Evolutionary conservation across 2,797 vertebrate genomes (phyloP), one percentile per base, ranked within the genome.

Genomic region (Limnodromus scolopaceus): DNA sequence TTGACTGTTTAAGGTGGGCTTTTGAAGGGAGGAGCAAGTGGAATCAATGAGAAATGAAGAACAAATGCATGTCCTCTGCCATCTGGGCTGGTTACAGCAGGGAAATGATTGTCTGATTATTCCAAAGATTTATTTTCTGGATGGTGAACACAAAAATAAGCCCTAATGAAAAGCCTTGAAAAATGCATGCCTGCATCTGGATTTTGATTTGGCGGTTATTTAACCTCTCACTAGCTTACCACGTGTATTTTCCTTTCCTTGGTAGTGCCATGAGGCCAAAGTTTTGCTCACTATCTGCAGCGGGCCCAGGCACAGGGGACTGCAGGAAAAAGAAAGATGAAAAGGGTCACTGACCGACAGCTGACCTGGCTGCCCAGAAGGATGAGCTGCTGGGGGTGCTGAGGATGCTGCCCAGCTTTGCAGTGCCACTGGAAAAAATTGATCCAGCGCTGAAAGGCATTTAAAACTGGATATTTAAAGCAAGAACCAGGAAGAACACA

Each of bases 71-170:
- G 1, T 66, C 16, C 16, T 82, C 17, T 79, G 30, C 22, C 23
- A 45, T 83, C 14, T 60, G 61, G 28, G 23, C 16, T 61, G 14
- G 5, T 4, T 71, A 69, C 8, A 74, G 6, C 22, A 64, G 34
- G 8, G 25, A 79, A 92, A 80, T 1, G 0, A 68, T 14, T 46
- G 27, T 46, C n/a, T n/a, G 17, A 3, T 58, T 83, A 28, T 32
- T 95, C 51, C 41, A 54, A 46, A 89, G n/a, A 58, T 76, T 84
- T 80, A n/a, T 93, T 69, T 94, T 89, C 76, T 54, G 51, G 9
- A 15, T 41, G 18, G 9, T 15, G 25, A 85, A 57, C 39, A 70
- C 6, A 60, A 89, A 95, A 91, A 65, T 22, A 85, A 87, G 19
- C 14, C 25, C 34, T 25, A 79, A 58, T 34, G 38, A 87, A 84